These are phyloP conservation scores for Dryobotodes eremita DNA, from an alignment of 2,888 invertebrate genomes.

Conservation along the genomic window DNA sequence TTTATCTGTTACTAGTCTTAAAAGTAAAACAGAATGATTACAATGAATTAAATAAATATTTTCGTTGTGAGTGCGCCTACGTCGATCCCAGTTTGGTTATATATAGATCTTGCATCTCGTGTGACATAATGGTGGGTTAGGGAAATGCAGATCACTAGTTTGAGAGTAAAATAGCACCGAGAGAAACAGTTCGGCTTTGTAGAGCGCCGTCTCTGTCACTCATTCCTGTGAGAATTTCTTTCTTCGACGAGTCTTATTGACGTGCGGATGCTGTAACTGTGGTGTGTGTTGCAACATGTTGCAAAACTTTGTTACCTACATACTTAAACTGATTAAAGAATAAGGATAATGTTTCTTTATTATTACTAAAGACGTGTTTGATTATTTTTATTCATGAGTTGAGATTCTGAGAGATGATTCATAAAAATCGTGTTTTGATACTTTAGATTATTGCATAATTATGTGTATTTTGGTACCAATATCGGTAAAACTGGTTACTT, in stretches of 20 bases:
- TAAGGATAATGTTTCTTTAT: slow-evolving; percentile 3
- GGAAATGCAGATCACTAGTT: slow-evolving; percentile 68
- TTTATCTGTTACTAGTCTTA: slow-evolving; percentile 37
- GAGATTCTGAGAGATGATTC: slow-evolving; percentile 25
- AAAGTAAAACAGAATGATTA: slow-evolving; percentile 55
- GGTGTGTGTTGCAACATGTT: slow-evolving; percentile 21
- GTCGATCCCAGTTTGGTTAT: slow-evolving; percentile 74
- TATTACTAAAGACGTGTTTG: neutral
- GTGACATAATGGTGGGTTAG: slow-evolving; percentile 76
- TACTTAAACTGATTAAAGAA: slow-evolving; percentile 1
- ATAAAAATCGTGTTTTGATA: slow-evolving; percentile 16
- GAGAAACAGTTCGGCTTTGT: neutral
- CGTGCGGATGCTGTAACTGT: neutral
- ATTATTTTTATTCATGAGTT: slow-evolving; percentile 6
- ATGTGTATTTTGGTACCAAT: neutral
- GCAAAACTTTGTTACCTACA: slow-evolving; percentile 9
- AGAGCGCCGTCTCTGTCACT: neutral
- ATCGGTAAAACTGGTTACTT: slow-evolving; percentile 16
- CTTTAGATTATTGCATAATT: slow-evolving; percentile 11
- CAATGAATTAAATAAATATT: slow-evolving; percentile 69
- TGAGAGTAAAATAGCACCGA: neutral
- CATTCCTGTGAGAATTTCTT: neutral
- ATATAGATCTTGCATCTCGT: slow-evolving; percentile 77
- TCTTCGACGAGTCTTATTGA: neutral
- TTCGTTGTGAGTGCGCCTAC: slow-evolving; percentile 72